phyloP scores from a whole-genome alignment of 1,140 invertebrate genomes.

The Tenebrio molitor region DNA sequence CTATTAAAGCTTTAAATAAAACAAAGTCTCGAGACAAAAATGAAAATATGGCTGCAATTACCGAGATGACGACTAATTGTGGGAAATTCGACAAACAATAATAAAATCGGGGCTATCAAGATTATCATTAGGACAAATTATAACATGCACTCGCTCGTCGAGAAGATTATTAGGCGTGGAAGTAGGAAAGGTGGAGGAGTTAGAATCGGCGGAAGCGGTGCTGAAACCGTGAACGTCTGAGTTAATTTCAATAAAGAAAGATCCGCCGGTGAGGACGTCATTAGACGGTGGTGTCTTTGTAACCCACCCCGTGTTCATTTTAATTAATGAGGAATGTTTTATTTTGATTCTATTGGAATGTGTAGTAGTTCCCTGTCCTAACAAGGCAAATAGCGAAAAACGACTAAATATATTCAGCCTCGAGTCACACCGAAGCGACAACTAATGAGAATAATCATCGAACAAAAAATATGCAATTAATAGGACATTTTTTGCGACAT shows the following conservation, averaged over 20 bases:
- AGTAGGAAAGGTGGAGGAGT: no score
- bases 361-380: conserved; percentile 1
- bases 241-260: no score
- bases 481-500: no score
- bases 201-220: no score
- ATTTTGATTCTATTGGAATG: conserved; percentile 21
- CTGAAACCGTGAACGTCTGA: background rate
- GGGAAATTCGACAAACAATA: background rate
- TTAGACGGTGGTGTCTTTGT: conserved; percentile 11
- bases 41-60: conserved; percentile 24
- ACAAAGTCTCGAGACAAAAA: conserved; percentile 7
- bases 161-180: no score
- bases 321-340: conserved; percentile 33
- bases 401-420: conserved; percentile 4
- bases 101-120: conserved; percentile 8
- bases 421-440: background rate
- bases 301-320: conserved; percentile 15
- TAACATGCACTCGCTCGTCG: conserved; percentile 11
- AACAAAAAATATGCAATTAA: conserved; percentile 18
- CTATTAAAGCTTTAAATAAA: conserved; percentile 39
- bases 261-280: conserved; percentile 23
- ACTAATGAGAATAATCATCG: conserved; percentile 25
- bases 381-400: conserved; percentile 23
- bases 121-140: conserved; percentile 15
- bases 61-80: conserved; percentile 3